Evolutionary conservation across 92 coral and sea anemone species (phyloP).

Genomic region (Virgularia gustaviana): DNA sequence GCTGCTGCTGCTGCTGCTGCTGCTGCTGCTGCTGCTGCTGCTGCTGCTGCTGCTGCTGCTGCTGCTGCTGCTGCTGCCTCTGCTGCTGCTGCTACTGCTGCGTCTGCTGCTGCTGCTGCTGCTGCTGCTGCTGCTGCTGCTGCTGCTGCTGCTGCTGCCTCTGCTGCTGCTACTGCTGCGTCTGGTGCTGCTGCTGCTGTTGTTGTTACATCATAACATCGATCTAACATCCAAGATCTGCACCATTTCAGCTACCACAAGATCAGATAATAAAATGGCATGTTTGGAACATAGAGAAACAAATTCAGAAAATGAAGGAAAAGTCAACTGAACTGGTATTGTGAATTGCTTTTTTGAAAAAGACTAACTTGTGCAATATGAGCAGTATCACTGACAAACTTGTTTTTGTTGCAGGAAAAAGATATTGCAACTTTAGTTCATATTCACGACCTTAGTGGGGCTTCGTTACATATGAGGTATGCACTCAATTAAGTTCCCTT

Average conservation of each 20-base stretch:
- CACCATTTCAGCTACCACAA: constrained; percentile 71
- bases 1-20: no score
- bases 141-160: no score
- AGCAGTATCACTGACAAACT: neutral
- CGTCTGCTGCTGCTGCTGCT: no score
- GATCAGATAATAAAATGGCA: constrained; percentile 81
- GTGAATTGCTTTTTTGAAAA: constrained; percentile 29
- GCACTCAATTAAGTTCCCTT: no score
- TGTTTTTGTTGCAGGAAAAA: constrained; percentile 40
- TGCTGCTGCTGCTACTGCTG: no score
- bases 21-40: no score
- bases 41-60: no score
- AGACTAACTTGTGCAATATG: neutral
- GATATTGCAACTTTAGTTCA: constrained; percentile 88
- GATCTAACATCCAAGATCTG: no score
- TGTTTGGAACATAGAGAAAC: constrained; percentile 90
- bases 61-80: no score
- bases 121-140: no score
- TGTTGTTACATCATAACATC: constrained; percentile 2
- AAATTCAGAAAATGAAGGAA: constrained; percentile 76
- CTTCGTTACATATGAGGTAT: constrained; percentile 70
- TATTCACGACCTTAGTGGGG: constrained; percentile 85
- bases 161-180: no score
- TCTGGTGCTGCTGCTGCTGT: neutral
- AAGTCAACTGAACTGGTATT: constrained; percentile 61